Base-by-base conservation (phyloP, 2,888 invertebrate genomes). In the Sinopyrophorus schimmeli region DNA sequence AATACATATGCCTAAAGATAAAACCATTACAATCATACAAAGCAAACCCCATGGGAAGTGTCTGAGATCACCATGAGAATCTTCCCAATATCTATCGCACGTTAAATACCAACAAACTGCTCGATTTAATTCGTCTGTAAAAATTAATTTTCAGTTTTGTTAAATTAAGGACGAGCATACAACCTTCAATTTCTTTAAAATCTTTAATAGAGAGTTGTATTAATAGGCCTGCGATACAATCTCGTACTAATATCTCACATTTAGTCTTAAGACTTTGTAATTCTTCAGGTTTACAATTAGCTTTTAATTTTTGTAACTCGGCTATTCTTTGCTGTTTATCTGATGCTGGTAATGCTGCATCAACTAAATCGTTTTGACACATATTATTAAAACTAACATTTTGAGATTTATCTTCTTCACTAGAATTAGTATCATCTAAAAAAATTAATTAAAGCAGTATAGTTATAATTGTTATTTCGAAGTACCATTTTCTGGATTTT, bases 1-100 rank as follows among this genome's bases (percentile, higher is more conserved):
- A 74, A 91, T 84, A 73, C 90, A 89, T 55, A 92, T 83, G 30
- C 90, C 89, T 38, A 89, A 79, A 27, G 89, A 87, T 28, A 92
- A 79, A 37, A 92, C 83, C 65, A 90, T 86, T 54, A 90, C 84
- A 31, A 90, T 81, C 54, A 91, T 86, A 60, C 90, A 81, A 38
- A 83, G 74, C 37, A 83, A 77, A 34, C 89, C 89, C 88, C 90
- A 89, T 16, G 91, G 90, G 68, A 91, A 90, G 55, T 83, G 84
- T 60, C 87, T 80, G 35, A 85, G 81, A 56, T 86, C 82, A 6
- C 82, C 80, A 54, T 87, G 84, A 2, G 80, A 78, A 72, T 91
- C 90, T 73, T 93, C 91, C 92, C 92, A 93, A 73, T 92, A 93
- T 54, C 89, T 84, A 70, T 92, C 92, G 69, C 94, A 94, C 57